phyloP scores from a whole-genome alignment of 2,113 vertebrate genomes.

The Trichomycterus rosablanca region DNA sequence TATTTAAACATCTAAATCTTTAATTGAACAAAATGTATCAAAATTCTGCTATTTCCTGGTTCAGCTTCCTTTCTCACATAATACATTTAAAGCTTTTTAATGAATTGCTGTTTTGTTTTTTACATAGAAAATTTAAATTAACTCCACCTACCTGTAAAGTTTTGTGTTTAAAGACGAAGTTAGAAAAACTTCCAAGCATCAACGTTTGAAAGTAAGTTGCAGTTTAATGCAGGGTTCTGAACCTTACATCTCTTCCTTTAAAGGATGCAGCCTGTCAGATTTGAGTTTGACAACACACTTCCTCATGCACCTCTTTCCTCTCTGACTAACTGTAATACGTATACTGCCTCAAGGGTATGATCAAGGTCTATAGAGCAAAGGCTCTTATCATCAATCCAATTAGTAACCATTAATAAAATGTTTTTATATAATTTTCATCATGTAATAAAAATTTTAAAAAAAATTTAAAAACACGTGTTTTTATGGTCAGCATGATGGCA shows the following conservation, averaged over 20 bases:
- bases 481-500: too few relatives aligned
- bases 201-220: neutral
- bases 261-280: slow-evolving; percentile 45
- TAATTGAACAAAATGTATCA: too few relatives aligned
- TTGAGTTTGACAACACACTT: slow-evolving; percentile 54
- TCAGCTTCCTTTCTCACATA: neutral
- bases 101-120: neutral
- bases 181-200: neutral
- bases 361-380: too few relatives aligned
- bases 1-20: too few relatives aligned
- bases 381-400: too few relatives aligned
- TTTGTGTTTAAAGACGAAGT: neutral
- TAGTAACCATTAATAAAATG: too few relatives aligned
- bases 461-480: too few relatives aligned
- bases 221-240: neutral
- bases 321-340: slow-evolving; percentile 33
- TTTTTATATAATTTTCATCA: too few relatives aligned
- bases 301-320: slow-evolving; percentile 52
- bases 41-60: too few relatives aligned
- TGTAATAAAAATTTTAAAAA: too few relatives aligned
- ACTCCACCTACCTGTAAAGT: slow-evolving; percentile 18
- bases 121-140: neutral
- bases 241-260: slow-evolving; percentile 48
- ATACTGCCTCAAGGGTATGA: slow-evolving; percentile 34
- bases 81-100: neutral